These are phyloP conservation scores for Caenorhabditis brenneri DNA, from an alignment of 1,140 invertebrate species.

Conservation along the genomic window DNA sequence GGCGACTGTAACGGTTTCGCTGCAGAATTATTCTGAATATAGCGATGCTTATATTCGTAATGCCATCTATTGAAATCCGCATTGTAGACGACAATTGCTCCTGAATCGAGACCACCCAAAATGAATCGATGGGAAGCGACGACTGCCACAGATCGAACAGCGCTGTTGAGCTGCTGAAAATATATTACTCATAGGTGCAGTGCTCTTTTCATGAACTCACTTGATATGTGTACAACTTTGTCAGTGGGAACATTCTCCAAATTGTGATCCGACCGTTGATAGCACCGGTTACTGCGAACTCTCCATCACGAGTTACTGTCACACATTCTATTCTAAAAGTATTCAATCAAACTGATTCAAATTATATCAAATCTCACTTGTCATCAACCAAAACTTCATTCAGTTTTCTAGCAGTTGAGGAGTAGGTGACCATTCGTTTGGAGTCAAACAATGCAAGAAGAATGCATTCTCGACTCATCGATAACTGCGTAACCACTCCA, in stretches of 20 bases:
- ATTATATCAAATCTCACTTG: too few relatives aligned
- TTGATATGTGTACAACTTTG: constrained; percentile 93
- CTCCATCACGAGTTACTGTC: constrained; percentile 91
- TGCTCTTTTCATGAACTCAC: constrained; percentile 54
- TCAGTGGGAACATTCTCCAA: constrained; percentile 94
- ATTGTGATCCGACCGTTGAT: constrained; percentile 96
- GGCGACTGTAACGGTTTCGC: background rate
- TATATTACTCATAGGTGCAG: constrained; percentile 57
- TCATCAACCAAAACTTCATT: constrained; percentile 74
- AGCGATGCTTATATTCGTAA: constrained; percentile 72
- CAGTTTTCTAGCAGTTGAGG: constrained; percentile 86
- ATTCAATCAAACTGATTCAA: too few relatives aligned
- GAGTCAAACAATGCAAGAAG: constrained; percentile 87
- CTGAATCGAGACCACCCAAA: constrained; percentile 91
- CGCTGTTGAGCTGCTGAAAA: constrained; percentile 71
- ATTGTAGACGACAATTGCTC: constrained; percentile 96
- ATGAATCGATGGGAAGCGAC: constrained; percentile 81
- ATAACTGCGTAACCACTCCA: constrained; percentile 80
- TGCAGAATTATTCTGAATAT: constrained; percentile 27
- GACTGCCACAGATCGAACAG: constrained; percentile 64
- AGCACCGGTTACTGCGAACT: constrained; percentile 91
- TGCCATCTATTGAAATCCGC: constrained; percentile 99
- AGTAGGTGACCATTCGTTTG: constrained; percentile 75
- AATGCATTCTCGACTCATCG: constrained; percentile 89
- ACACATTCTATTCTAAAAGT: constrained; percentile 79